Conservation (phyloP, 2,113 vertebrate species). For the Tetrao urogallus region DNA sequence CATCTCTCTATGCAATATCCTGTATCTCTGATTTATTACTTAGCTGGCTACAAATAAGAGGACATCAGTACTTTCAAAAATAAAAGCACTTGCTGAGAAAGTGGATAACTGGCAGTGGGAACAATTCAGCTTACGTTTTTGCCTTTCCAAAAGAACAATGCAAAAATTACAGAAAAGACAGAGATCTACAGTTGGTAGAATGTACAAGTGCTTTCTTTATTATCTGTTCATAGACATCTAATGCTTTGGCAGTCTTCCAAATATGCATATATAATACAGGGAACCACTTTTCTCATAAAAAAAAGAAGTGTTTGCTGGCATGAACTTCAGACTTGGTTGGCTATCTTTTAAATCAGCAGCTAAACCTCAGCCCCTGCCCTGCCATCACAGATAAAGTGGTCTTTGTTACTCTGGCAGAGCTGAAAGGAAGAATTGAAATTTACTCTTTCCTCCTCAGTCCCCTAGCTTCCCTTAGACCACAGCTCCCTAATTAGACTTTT, state of each 20-base stretch:
- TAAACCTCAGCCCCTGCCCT: background rate
- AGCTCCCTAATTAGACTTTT: background rate
- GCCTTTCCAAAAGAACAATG: background rate
- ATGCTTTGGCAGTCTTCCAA: conserved; percentile 30
- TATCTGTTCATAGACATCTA: conserved; percentile 30
- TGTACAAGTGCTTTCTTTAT: conserved; percentile 15
- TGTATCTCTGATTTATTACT: background rate
- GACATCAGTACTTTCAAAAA: background rate
- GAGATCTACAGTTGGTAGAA: background rate
- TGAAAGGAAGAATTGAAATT: conserved; percentile 55
- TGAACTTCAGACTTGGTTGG: background rate
- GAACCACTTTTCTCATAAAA: conserved; percentile 12
- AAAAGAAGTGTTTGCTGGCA: conserved; percentile 34
- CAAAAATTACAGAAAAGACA: conserved; percentile 21
- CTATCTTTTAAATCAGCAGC: conserved; percentile 18
- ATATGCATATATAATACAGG: conserved; percentile 35
- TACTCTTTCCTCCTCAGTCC: background rate
- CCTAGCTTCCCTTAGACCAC: background rate
- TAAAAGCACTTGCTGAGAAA: conserved; percentile 24
- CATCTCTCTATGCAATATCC: background rate
- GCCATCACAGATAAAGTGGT: background rate
- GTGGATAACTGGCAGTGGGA: background rate
- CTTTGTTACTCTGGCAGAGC: conserved; percentile 33
- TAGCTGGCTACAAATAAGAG: background rate
- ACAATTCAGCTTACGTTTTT: background rate